phyloP scores from a whole-genome alignment of 2,113 vertebrate species.

The Oncorhynchus tshawytscha region DNA sequence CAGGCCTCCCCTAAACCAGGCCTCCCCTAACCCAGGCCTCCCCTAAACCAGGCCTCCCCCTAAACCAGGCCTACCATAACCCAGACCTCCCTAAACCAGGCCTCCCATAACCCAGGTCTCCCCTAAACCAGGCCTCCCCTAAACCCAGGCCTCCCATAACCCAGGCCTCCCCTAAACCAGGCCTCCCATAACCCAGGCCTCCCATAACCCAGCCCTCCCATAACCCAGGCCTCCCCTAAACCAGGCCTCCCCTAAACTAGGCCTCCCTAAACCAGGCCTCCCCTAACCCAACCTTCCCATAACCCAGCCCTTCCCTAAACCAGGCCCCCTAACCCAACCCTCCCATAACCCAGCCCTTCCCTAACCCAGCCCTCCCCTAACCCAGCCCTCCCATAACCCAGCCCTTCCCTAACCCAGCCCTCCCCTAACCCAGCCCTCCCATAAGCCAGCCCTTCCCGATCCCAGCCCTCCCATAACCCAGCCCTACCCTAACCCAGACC shows the following conservation, averaged over 20 bases:
- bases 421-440: neutral
- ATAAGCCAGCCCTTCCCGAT: neutral
- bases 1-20: neutral
- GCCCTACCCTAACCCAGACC: no score
- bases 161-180: neutral
- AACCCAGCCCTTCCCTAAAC: no score
- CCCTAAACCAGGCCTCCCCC: neutral
- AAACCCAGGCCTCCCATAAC: neutral
- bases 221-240: no score
- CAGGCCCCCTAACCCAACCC: no score
- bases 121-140: no score
- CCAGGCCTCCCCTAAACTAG: neutral
- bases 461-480: neutral
- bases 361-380: neutral
- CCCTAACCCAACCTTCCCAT: no score
- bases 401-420: neutral
- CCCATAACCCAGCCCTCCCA: neutral
- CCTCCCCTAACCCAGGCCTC: no score
- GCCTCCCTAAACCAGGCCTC: no score
- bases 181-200: neutral
- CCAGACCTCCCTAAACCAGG: no score
- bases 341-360: neutral
- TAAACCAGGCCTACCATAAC: no score
- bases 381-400: neutral
- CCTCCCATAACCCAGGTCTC: rapidly evolving